These are phyloP conservation scores for Habrosyne pyritoides DNA, from an alignment of 2,888 invertebrate species.

Conservation along the genomic window DNA sequence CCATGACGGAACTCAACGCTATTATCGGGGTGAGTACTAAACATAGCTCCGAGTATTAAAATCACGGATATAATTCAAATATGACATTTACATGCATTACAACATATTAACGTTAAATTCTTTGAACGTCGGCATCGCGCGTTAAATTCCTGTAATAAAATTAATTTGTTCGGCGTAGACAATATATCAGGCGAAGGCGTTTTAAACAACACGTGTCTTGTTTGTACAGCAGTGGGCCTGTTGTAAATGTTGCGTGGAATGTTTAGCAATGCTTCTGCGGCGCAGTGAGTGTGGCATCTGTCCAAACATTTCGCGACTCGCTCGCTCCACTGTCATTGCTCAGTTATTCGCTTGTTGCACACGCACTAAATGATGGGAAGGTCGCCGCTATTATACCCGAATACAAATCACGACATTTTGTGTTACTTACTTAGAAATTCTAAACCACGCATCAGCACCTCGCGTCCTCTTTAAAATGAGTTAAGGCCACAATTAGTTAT, in stretches of 20 bases:
- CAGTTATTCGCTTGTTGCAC: slow-evolving; percentile 52
- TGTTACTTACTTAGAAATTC: not conserved
- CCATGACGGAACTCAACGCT: slow-evolving; percentile 96
- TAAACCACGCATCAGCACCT: not conserved
- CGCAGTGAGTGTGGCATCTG: slow-evolving; percentile 50
- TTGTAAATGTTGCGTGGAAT: slow-evolving; percentile 59
- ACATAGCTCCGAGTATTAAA: slow-evolving; percentile 12
- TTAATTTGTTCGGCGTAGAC: slow-evolving; percentile 46
- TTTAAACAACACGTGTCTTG: slow-evolving; percentile 64
- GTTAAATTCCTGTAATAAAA: slow-evolving; percentile 44
- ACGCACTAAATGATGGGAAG: slow-evolving; percentile 35
- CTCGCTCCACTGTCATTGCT: slow-evolving; percentile 39
- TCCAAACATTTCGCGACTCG: slow-evolving; percentile 54
- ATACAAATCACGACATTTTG: slow-evolving; percentile 6
- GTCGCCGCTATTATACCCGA: slow-evolving; percentile 32
- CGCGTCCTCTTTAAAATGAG: not conserved
- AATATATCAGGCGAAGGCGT: slow-evolving; percentile 59
- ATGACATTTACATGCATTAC: not conserved
- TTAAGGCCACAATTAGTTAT: slow-evolving; percentile 22
- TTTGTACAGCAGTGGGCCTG: slow-evolving; percentile 55
- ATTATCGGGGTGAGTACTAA: slow-evolving; percentile 93
- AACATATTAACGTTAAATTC: slow-evolving; percentile 8
- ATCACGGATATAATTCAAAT: not conserved
- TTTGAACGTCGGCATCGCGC: slow-evolving; percentile 18
- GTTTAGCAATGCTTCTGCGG: slow-evolving; percentile 34